phyloP scores from a whole-genome alignment of 2,113 vertebrate genomes.

The Raphicerus campestris region DNA sequence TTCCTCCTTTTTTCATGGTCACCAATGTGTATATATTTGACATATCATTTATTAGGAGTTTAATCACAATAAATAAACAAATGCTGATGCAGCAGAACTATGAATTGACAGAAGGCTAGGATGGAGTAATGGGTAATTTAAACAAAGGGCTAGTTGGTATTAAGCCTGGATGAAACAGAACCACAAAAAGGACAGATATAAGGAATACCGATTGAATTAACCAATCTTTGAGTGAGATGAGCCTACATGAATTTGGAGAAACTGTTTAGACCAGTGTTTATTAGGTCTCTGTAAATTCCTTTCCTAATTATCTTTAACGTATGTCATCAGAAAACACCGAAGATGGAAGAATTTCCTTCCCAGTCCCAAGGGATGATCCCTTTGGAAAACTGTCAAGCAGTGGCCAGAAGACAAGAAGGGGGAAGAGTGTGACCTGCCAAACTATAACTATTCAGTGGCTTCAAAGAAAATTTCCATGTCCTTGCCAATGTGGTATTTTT shows the following conservation, averaged over 20 bases:
- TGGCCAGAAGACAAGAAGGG: background rate
- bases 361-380: background rate
- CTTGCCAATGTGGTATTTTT: slow-evolving; percentile 15
- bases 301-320: background rate
- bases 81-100: background rate
- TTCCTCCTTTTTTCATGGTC: background rate
- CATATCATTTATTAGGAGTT: background rate
- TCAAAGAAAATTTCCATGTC: background rate
- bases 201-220: background rate
- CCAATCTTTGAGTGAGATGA: background rate
- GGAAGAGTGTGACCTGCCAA: background rate
- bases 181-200: background rate
- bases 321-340: background rate
- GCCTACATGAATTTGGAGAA: background rate
- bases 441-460: background rate
- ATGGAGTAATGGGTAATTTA: background rate
- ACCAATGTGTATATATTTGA: background rate
- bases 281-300: background rate
- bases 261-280: background rate
- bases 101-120: background rate
- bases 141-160: background rate
- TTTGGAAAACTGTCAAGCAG: background rate
- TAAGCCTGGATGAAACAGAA: background rate
- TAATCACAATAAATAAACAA: background rate
- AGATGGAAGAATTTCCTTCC: background rate